Evolutionary conservation across 92 coral and sea anemone genomes (phyloP).

Genomic region (Phenganax subtilis): DNA sequence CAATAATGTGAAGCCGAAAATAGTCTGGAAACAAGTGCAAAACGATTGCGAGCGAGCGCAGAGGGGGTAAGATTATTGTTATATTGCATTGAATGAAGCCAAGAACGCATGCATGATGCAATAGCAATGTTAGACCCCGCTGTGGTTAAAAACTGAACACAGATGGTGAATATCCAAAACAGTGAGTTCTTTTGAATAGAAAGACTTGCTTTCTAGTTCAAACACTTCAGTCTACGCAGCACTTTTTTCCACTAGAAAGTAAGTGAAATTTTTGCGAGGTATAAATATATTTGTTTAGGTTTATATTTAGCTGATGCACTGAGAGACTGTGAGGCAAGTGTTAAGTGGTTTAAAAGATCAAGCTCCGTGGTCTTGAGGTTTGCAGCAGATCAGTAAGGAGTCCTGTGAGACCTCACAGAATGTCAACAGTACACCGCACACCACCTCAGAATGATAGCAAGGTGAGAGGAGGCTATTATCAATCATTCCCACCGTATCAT

Average conservation of each 20-base stretch:
- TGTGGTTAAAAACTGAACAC: slow-evolving; percentile 34
- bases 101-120: slow-evolving; percentile 27
- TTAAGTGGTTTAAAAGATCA: slow-evolving; percentile 45
- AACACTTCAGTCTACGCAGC: not conserved
- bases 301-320: slow-evolving; percentile 7
- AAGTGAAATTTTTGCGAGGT: not conserved
- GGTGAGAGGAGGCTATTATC: slow-evolving; percentile 49
- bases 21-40: slow-evolving; percentile 8
- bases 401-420: slow-evolving; percentile 45
- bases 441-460: slow-evolving; percentile 26
- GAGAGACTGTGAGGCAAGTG: slow-evolving; percentile 16
- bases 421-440: slow-evolving; percentile 38
- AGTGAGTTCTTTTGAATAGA: slow-evolving; percentile 16
- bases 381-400: not conserved
- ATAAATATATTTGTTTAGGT: not conserved
- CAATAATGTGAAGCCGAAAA: slow-evolving; percentile 38
- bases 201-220: slow-evolving; percentile 1
- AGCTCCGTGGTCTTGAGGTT: slow-evolving; percentile 34
- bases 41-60: slow-evolving; percentile 35
- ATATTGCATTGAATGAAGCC: slow-evolving; percentile 25
- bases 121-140: slow-evolving; percentile 29
- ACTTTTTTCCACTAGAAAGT: not conserved
- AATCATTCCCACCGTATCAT: slow-evolving; percentile 92
- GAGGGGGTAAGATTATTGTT: slow-evolving; percentile 47
- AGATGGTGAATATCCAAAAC: slow-evolving; percentile 29